Evolutionary conservation across 2,113 vertebrate species (phyloP).

Genomic region (Gopherus evgoodei): DNA sequence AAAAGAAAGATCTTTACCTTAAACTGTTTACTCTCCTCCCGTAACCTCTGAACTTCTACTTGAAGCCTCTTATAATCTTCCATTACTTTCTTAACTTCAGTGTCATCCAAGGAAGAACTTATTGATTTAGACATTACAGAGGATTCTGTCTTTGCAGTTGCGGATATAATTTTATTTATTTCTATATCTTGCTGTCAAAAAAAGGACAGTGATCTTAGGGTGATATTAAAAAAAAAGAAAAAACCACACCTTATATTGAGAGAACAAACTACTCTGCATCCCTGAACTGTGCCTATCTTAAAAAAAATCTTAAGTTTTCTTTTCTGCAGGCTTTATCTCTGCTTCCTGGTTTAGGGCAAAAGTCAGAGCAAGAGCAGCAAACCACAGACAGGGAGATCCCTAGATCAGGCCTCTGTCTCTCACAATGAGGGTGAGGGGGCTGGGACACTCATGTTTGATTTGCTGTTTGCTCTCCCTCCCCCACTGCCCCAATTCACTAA

Average conservation of each 20-base stretch:
- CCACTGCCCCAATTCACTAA: too few relatives aligned
- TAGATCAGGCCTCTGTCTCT: background rate
- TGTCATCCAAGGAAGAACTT: slow-evolving; percentile 91
- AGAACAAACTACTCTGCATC: slow-evolving; percentile 43
- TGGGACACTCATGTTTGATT: background rate
- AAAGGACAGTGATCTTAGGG: slow-evolving; percentile 62
- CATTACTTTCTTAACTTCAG: slow-evolving; percentile 95
- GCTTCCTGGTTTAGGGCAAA: background rate
- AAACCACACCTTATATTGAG: slow-evolving; percentile 41
- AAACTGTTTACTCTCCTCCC: slow-evolving; percentile 97
- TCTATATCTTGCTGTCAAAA: slow-evolving; percentile 93
- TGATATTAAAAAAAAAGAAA: slow-evolving; percentile 27
- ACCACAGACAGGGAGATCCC: background rate
- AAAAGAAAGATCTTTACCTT: slow-evolving; percentile 81
- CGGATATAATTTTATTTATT: slow-evolving; percentile 92
- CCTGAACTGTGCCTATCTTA: slow-evolving; percentile 16
- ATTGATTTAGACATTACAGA: slow-evolving; percentile 89
- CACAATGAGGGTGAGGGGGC: rapidly evolving
- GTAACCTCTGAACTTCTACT: slow-evolving; percentile 94
- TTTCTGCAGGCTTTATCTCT: background rate
- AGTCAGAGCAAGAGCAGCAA: background rate
- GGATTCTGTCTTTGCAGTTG: slow-evolving; percentile 93
- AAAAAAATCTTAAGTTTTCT: slow-evolving; percentile 18
- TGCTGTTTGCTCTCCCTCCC: background rate
- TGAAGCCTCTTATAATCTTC: slow-evolving; percentile 97